A percentile compares a stretch with the other conserved stretches of the same genome.
These are phyloP conservation scores for Pitangus sulphuratus DNA, from an alignment of 2,797 vertebrate genomes.

Conservation along the genomic window DNA sequence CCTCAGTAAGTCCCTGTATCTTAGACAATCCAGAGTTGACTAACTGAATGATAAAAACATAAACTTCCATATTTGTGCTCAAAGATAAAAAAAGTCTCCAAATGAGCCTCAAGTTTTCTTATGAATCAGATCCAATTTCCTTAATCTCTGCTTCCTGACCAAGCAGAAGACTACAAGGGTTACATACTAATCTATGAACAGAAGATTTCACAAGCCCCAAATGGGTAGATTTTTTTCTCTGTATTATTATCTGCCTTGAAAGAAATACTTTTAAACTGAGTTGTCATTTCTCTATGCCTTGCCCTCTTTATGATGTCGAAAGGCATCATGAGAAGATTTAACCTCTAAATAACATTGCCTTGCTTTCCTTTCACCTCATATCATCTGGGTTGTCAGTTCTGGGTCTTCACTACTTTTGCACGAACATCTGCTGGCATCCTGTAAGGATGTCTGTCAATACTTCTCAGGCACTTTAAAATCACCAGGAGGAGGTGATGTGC, in stretches of 20 bases:
- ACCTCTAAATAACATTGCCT: neutral
- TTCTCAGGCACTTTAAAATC: neutral
- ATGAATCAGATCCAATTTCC: neutral
- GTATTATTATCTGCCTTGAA: neutral
- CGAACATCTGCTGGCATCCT: neutral
- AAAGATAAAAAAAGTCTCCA: neutral
- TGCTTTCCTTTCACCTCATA: neutral
- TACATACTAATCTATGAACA: neutral
- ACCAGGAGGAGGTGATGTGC: neutral
- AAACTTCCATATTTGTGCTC: neutral
- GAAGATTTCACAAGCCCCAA: neutral
- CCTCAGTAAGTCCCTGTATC: neutral
- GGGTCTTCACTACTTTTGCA: neutral
- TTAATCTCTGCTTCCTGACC: neutral
- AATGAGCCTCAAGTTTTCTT: neutral
- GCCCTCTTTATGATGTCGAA: neutral
- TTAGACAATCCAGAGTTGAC: neutral
- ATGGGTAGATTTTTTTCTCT: neutral
- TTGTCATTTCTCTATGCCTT: neutral
- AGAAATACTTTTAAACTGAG: neutral
- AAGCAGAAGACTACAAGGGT: neutral
- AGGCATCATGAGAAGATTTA: neutral
- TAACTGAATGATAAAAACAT: conserved; percentile 2
- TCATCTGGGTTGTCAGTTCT: neutral
- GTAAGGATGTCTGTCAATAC: neutral